Percentiles rank a stretch among this genome's conserved stretches.
These are phyloP conservation scores for crab-eating macaque (Macaca fascicularis) DNA, from an alignment of 2,113 vertebrate species.

Conservation along the genomic window DNA sequence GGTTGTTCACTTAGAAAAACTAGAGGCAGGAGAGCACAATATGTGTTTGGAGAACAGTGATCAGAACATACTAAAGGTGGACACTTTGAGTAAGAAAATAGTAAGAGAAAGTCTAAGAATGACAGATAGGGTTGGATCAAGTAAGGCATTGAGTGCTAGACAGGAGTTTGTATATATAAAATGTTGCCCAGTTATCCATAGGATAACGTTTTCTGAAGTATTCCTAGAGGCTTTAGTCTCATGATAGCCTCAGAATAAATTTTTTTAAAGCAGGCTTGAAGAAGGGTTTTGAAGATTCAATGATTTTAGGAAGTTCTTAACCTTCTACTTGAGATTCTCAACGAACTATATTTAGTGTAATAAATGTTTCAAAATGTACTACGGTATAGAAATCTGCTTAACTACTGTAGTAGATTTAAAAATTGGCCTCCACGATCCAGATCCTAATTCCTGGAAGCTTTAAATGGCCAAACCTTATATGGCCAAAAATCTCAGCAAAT, in stretches of 20 bases:
- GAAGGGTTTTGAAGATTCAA: background rate
- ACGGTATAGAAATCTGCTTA: background rate
- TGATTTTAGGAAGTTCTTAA: background rate
- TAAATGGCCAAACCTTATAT: background rate
- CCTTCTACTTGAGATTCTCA: background rate
- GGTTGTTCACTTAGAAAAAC: background rate
- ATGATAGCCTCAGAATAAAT: background rate
- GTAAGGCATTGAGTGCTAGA: background rate
- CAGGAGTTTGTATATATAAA: too few relatives aligned
- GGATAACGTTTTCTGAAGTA: background rate
- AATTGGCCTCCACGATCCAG: too few relatives aligned
- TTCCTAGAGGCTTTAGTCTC: background rate
- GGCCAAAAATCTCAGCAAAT: background rate
- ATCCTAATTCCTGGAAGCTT: background rate
- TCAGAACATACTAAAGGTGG: background rate
- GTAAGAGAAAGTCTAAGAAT: background rate
- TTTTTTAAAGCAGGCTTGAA: background rate
- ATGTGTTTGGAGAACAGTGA: background rate
- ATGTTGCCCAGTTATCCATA: background rate
- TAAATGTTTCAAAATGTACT: background rate
- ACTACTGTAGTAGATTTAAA: background rate
- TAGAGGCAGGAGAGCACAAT: background rate
- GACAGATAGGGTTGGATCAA: too few relatives aligned
- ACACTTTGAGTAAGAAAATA: background rate
- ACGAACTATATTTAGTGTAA: rapidly evolving